Evolutionary conservation across 2,797 vertebrate species (phyloP).

Genomic region (Macropodus opercularis): DNA sequence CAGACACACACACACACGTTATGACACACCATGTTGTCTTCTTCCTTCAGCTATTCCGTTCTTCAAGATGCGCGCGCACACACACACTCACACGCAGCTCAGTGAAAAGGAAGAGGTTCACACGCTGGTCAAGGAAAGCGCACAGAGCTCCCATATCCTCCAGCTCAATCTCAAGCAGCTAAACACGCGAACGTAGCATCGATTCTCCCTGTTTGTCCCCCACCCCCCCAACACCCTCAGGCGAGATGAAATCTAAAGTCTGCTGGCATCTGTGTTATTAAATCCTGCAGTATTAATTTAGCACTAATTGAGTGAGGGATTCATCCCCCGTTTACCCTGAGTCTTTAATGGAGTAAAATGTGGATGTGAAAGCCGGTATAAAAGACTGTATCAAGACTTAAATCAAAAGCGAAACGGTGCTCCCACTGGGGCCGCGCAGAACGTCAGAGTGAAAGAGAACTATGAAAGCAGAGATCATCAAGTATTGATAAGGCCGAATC

Average conservation of each 20-base stretch:
- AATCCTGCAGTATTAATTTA: conserved; percentile 78
- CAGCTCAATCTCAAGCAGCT: conserved; percentile 53
- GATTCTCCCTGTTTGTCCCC: conserved; percentile 59
- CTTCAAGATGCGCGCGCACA: conserved; percentile 3
- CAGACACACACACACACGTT: not conserved
- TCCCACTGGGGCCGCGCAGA: conserved; percentile 65
- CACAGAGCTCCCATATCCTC: conserved; percentile 35
- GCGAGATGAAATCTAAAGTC: conserved; percentile 72
- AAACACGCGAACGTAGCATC: conserved; percentile 56
- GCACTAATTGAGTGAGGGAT: conserved; percentile 79
- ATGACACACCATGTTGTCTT: conserved; percentile 17
- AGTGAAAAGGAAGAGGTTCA: conserved; percentile 46
- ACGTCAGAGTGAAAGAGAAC: conserved; percentile 70
- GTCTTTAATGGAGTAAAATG: conserved; percentile 66
- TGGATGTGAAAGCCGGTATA: conserved; percentile 63
- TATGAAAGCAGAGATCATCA: conserved; percentile 80
- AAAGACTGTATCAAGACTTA: conserved; percentile 70
- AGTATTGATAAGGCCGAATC: conserved; percentile 79
- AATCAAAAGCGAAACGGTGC: conserved; percentile 77
- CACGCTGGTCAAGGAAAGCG: conserved; percentile 61
- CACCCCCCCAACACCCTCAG: conserved; percentile 47
- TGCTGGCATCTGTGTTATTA: conserved; percentile 74
- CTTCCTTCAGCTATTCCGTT: conserved; percentile 48
- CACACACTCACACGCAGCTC: conserved; percentile 17
- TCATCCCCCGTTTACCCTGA: conserved; percentile 70